Conservation (phyloP, 2,113 vertebrate species). For the rat (Rattus norvegicus) region DNA sequence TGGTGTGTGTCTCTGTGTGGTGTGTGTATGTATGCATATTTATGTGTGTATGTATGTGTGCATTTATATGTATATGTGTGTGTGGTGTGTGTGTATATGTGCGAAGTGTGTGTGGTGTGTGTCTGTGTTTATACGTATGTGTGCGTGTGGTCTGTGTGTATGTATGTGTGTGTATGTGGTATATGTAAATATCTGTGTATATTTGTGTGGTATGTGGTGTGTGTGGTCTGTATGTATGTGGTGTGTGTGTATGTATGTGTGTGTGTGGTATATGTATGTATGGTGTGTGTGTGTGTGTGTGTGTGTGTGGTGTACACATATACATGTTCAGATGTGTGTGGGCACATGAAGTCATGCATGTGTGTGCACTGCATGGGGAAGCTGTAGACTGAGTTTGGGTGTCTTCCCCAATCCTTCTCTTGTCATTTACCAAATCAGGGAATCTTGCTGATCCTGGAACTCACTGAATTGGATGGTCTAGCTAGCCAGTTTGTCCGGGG, state of each 20-base stretch:
- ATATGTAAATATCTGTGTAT: fast-evolving
- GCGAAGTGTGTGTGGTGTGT: too few species aligned
- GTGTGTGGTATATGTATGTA: too few species aligned
- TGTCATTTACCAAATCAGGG: neutral
- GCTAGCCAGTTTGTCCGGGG: neutral
- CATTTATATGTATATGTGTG: too few species aligned
- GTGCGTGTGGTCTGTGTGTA: too few species aligned
- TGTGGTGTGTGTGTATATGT: too few species aligned
- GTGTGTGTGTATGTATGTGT: fast-evolving
- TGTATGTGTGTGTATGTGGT: neutral
- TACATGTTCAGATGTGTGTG: neutral
- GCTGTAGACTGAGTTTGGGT: neutral
- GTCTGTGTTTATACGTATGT: too few species aligned
- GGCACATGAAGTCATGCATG: neutral
- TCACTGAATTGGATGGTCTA: too few species aligned
- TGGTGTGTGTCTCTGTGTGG: neutral
- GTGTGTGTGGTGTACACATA: neutral
- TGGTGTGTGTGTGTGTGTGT: fast-evolving
- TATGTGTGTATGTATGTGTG: too few species aligned
- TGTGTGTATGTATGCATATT: too few species aligned
- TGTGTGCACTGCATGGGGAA: neutral
- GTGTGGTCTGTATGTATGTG: too few species aligned
- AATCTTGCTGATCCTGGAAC: neutral
- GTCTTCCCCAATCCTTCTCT: neutral
- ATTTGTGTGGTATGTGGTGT: neutral